Conservation (phyloP, 2,797 vertebrate species). For the Epinephelus coioides region DNA sequence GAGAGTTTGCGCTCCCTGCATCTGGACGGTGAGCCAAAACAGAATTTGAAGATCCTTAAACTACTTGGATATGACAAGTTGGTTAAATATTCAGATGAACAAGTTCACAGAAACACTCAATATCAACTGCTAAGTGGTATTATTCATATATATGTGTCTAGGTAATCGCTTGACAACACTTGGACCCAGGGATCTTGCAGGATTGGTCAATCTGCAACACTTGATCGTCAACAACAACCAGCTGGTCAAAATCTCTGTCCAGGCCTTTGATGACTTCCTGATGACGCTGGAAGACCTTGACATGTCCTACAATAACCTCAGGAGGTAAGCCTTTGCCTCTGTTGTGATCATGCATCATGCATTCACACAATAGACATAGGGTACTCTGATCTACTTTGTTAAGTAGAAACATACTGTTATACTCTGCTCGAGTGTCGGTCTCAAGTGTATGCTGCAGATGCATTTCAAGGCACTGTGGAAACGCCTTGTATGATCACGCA, state of each 20-base stretch:
- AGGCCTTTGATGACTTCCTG: constrained; percentile 93
- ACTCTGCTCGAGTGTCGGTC: constrained; percentile 3
- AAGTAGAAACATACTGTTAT: constrained; percentile 21
- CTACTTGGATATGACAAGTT: background rate
- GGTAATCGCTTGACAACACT: constrained; percentile 90
- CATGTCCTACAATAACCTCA: constrained; percentile 95
- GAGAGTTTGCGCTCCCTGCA: constrained; percentile 94
- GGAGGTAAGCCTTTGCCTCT: constrained; percentile 63
- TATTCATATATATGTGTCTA: constrained; percentile 33
- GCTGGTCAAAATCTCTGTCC: constrained; percentile 86
- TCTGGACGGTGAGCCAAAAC: constrained; percentile 84
- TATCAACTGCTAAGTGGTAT: background rate
- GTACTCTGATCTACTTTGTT: constrained; percentile 20
- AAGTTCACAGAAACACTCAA: background rate
- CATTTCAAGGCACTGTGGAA: constrained; percentile 18
- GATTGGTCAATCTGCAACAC: constrained; percentile 93
- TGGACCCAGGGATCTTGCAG: constrained; percentile 88
- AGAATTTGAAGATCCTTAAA: background rate
- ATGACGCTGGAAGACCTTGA: constrained; percentile 93
- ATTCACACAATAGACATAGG: background rate
- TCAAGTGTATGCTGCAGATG: constrained; percentile 2
- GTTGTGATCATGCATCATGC: background rate
- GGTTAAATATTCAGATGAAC: background rate
- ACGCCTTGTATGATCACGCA: constrained; percentile 9
- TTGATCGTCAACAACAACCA: constrained; percentile 95